phyloP scores from a whole-genome alignment of 2,113 vertebrate species.

The Mustela nigripes region DNA sequence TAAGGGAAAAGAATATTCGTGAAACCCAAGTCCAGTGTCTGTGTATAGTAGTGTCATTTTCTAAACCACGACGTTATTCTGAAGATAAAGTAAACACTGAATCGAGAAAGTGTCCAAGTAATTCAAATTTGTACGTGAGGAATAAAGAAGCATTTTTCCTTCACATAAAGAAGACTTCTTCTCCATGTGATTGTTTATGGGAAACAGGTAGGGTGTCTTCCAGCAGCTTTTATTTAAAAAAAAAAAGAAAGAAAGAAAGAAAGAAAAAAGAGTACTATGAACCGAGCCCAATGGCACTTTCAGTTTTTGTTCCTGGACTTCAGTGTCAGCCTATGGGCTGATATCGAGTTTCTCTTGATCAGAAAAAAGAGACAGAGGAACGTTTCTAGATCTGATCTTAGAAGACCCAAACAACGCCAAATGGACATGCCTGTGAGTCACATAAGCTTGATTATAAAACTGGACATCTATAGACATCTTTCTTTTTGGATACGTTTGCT shows the following conservation, averaged over 20 bases:
- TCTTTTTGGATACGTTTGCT: neutral
- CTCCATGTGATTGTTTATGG: neutral
- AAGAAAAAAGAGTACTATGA: neutral
- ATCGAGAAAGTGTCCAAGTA: neutral
- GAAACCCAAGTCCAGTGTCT: neutral
- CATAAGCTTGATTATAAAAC: neutral
- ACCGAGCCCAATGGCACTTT: conserved; percentile 14
- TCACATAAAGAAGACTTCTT: conserved; percentile 25
- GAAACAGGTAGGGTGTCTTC: neutral
- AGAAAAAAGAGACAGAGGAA: neutral
- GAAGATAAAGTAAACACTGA: neutral
- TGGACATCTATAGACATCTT: neutral
- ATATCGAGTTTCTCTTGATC: conserved; percentile 55
- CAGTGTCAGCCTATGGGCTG: conserved; percentile 72
- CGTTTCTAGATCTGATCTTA: neutral
- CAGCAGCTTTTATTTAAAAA: neutral
- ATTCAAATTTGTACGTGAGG: neutral
- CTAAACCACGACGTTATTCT: neutral
- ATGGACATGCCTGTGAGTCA: neutral
- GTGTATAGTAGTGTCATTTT: neutral
- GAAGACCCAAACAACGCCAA: neutral
- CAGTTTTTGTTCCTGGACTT: conserved; percentile 69
- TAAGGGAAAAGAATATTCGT: neutral
- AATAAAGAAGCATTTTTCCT: no score
- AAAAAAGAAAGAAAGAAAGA: neutral